Conservation (phyloP, 2,888 invertebrate species). For the Stomorhina lunata region DNA sequence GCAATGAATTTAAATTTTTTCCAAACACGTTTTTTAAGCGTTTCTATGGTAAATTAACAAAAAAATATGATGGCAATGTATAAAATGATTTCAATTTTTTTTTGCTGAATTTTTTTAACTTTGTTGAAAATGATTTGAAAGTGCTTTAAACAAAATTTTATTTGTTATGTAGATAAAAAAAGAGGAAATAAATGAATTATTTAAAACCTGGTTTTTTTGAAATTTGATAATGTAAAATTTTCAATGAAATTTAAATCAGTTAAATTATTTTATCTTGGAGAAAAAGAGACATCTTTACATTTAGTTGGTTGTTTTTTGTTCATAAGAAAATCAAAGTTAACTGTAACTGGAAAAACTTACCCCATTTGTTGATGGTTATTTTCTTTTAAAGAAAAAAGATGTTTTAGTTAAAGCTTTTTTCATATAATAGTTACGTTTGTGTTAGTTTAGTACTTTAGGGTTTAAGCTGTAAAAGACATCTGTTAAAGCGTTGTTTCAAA, state of each 20-base stretch:
- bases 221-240: neutral
- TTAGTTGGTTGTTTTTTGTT: slow-evolving; percentile 8
- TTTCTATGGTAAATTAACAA: slow-evolving; percentile 2
- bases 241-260: neutral
- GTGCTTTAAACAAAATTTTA: neutral
- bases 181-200: neutral
- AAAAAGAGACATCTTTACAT: slow-evolving; percentile 31
- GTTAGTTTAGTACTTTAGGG: neutral
- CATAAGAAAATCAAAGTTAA: slow-evolving; percentile 28
- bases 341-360: slow-evolving; percentile 55
- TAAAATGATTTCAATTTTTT: slow-evolving; percentile 34
- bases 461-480: slow-evolving; percentile 14
- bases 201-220: neutral
- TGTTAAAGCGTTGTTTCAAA: slow-evolving; percentile 26
- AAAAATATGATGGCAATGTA: slow-evolving; percentile 34
- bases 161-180: neutral
- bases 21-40: neutral
- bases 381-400: neutral
- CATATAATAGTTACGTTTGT: slow-evolving; percentile 38
- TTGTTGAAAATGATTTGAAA: neutral
- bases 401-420: slow-evolving; percentile 3
- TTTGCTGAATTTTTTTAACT: neutral
- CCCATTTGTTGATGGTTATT: slow-evolving; percentile 52
- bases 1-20: neutral
- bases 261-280: neutral